These are phyloP conservation scores for Hypselothyrea guttata DNA, from an alignment of 2,888 invertebrate genomes.

Conservation along the genomic window DNA sequence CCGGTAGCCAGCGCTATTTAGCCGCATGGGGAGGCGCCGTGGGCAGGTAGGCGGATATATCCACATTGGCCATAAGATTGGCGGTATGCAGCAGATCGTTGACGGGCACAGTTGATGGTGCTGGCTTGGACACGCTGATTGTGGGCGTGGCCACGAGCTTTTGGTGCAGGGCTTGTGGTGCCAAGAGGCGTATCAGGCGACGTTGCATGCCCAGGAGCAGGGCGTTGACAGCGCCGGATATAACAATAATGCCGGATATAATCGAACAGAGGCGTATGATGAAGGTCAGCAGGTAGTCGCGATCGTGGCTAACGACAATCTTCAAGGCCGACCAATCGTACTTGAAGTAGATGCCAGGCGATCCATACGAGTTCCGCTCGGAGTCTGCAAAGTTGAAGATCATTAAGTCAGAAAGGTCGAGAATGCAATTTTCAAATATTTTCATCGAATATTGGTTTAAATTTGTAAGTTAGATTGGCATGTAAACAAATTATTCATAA, in stretches of 20 bases:
- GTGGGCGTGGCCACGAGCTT: conserved; percentile 3
- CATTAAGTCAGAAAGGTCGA: too few relatives aligned
- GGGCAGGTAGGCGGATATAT: conserved; percentile 65
- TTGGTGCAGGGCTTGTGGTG: conserved; percentile 64
- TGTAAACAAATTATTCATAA: too few relatives aligned
- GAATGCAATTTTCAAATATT: too few relatives aligned
- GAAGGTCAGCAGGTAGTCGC: conserved; percentile 90
- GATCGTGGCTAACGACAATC: conserved; percentile 90
- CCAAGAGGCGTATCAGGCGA: conserved; percentile 53
- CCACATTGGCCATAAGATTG: conserved; percentile 72
- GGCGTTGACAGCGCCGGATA: conserved; percentile 83
- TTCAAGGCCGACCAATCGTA: conserved; percentile 96
- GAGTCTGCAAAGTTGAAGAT: too few relatives aligned
- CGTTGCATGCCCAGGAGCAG: conserved; percentile 64
- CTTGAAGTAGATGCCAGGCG: conserved; percentile 97
- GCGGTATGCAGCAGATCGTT: conserved; percentile 76
- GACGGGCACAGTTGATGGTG: conserved; percentile 18
- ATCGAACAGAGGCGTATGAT: conserved; percentile 94
- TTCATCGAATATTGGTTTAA: too few relatives aligned
- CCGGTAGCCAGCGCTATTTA: conserved; percentile 18
- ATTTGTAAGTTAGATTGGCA: too few relatives aligned
- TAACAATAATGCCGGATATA: conserved; percentile 95
- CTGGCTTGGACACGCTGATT: not conserved
- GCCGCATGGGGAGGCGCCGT: conserved; percentile 42
- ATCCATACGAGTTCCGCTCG: conserved; percentile 92